A percentile compares a stretch with the other conserved stretches of the same genome.
Conservation (phyloP, 2,888 invertebrate species). For the Amphipoea lucens region DNA sequence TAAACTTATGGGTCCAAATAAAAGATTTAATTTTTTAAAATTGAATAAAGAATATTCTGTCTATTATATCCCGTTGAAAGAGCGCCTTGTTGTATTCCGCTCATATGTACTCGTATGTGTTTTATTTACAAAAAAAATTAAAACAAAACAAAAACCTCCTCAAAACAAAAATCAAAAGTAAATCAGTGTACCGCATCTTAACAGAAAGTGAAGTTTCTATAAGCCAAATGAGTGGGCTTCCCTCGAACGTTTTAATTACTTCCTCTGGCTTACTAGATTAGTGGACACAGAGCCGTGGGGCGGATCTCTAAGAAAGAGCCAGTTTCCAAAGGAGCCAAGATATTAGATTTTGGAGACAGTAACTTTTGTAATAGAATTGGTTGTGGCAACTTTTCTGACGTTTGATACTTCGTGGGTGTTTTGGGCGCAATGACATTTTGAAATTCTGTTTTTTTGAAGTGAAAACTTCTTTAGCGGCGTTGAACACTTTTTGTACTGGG, state of each 20-base stretch:
- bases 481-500: too few relatives aligned
- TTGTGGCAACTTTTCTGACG: neutral
- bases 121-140: neutral
- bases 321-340: conserved; percentile 37
- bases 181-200: conserved; percentile 44
- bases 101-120: neutral
- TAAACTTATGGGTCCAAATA: too few relatives aligned
- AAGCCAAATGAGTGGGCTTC: conserved; percentile 64
- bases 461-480: too few relatives aligned
- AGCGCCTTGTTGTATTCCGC: neutral
- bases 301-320: conserved; percentile 39
- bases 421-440: neutral
- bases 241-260: conserved; percentile 66
- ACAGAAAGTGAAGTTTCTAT: conserved; percentile 59
- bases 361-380: conserved; percentile 41
- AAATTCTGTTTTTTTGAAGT: neutral
- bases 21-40: too few relatives aligned
- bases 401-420: neutral
- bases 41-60: too few relatives aligned
- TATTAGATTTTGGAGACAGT: conserved; percentile 54
- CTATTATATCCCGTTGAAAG: neutral
- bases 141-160: neutral
- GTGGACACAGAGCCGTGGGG: conserved; percentile 52
- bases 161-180: conserved; percentile 1
- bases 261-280: conserved; percentile 66